Percentiles rank a stretch among this genome's conserved stretches.
These are phyloP conservation scores for Leptodactylus fallax DNA, from an alignment of 2,797 vertebrate species.

Conservation along the genomic window DNA sequence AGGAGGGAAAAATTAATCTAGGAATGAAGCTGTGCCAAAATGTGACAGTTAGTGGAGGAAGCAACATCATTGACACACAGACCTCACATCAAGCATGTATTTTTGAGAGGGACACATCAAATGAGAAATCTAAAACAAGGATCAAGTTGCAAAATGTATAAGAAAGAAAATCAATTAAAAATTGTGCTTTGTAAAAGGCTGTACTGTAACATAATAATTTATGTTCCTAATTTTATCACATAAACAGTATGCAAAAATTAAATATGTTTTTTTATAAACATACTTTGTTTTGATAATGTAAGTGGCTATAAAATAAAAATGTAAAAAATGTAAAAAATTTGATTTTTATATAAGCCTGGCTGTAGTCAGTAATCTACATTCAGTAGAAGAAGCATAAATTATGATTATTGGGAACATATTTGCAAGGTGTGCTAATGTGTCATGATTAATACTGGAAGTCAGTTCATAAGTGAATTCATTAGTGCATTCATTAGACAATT, in stretches of 20 bases:
- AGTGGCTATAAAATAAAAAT: neutral
- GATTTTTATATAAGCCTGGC: neutral
- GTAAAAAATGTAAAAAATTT: neutral
- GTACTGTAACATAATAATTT: neutral
- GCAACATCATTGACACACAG: no score
- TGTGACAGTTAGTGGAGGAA: no score
- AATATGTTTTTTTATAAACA: no score
- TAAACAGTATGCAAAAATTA: neutral
- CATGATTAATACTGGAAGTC: constrained; percentile 52
- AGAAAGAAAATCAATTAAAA: no score
- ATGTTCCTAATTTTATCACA: neutral
- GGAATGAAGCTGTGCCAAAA: no score
- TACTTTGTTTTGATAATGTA: no score
- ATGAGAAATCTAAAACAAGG: no score
- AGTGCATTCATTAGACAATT: constrained; percentile 37
- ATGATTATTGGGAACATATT: constrained; percentile 30
- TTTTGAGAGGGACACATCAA: no score
- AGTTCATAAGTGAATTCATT: constrained; percentile 51
- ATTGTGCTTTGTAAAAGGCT: no score
- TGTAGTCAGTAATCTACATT: neutral
- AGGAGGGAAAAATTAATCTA: no score
- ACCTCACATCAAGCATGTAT: no score
- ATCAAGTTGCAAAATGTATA: no score
- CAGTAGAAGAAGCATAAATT: constrained; percentile 17
- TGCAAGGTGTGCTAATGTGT: constrained; percentile 46